These are phyloP conservation scores for Acinonyx jubatus DNA, from an alignment of 2,113 vertebrate genomes.

Conservation along the genomic window DNA sequence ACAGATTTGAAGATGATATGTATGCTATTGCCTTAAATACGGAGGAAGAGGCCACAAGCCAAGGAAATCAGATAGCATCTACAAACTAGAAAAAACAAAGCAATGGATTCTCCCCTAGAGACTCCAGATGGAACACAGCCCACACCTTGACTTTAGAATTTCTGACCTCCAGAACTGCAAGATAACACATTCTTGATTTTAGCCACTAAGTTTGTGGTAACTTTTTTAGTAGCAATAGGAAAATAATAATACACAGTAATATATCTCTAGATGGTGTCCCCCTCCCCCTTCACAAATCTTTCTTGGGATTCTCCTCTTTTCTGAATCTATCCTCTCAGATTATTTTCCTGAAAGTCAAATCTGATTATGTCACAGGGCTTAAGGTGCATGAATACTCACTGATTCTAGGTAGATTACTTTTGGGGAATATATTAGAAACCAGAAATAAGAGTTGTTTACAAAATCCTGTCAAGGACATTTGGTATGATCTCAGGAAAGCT, in stretches of 20 bases:
- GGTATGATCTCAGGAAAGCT: conserved; percentile 9
- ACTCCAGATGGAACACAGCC: neutral
- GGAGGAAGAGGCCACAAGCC: neutral
- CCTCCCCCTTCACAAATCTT: neutral
- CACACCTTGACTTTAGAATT: neutral
- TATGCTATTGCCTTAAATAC: neutral
- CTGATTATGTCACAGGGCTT: neutral
- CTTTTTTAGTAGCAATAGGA: neutral
- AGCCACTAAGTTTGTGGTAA: neutral
- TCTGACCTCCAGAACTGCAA: neutral
- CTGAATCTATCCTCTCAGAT: neutral
- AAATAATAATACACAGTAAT: neutral
- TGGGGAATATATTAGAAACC: conserved; percentile 15
- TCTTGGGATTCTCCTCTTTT: neutral
- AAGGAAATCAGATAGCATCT: neutral
- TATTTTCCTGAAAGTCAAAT: conserved; percentile 41
- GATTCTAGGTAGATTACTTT: neutral
- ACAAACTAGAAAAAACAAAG: neutral
- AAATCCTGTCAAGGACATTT: conserved; percentile 5
- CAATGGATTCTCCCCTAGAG: neutral
- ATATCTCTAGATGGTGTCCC: neutral
- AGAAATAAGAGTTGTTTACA: conserved; percentile 31
- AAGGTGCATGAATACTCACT: neutral
- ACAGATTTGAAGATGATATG: neutral
- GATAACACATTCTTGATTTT: neutral